Conservation (phyloP, 2,888 invertebrate genomes). For the Parasteatoda lunata region DNA sequence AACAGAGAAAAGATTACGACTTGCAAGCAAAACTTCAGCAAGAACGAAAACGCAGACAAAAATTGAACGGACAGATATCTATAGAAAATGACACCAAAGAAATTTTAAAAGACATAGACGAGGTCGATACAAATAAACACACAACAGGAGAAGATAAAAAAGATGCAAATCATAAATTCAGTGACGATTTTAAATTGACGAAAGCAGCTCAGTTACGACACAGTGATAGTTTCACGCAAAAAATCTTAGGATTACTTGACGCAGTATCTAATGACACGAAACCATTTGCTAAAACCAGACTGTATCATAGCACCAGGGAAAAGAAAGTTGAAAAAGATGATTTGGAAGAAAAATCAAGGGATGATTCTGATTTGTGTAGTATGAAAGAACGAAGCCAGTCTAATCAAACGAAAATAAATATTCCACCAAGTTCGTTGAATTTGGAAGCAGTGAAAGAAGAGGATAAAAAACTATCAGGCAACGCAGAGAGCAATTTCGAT, state of each 20-base stretch:
- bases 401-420: neutral
- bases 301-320: constrained; percentile 48
- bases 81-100: constrained; percentile 8
- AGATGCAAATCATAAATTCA: neutral
- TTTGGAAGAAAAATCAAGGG: constrained; percentile 30
- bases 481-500: constrained; percentile 28
- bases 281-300: constrained; percentile 39
- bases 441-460: constrained; percentile 6
- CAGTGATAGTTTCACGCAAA: constrained; percentile 52
- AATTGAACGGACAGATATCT: constrained; percentile 16
- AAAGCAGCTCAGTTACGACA: constrained; percentile 17
- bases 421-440: neutral
- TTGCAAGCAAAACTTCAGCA: constrained; percentile 38
- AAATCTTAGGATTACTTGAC: constrained; percentile 50
- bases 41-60: constrained; percentile 36
- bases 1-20: constrained; percentile 78
- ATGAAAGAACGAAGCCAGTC: neutral
- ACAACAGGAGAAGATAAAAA: too few species aligned
- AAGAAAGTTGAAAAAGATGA: constrained; percentile 17
- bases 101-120: constrained; percentile 15
- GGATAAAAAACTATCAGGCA: neutral
- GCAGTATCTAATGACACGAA: constrained; percentile 26
- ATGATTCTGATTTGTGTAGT: constrained; percentile 25
- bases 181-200: constrained; percentile 7
- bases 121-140: constrained; percentile 4